These are phyloP conservation scores for Saccostrea glomerata DNA, from an alignment of 1,140 invertebrate genomes.

Conservation along the genomic window DNA sequence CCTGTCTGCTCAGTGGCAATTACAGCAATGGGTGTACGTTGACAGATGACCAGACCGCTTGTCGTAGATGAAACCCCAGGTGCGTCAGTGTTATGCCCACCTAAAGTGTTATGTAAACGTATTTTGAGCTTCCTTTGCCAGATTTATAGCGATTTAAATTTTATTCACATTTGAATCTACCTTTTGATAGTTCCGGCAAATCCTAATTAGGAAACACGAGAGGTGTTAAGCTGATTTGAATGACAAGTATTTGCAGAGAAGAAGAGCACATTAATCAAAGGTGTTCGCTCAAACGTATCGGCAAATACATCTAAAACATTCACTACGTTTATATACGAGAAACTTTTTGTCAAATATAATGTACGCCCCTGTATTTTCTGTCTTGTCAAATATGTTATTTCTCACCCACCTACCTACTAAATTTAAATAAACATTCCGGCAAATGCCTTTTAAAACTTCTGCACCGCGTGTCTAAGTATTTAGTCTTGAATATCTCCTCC, in stretches of 20 bases:
- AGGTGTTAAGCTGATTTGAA: slow-evolving; percentile 36
- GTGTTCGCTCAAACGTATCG: slow-evolving; percentile 28
- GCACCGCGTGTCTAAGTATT: not conserved
- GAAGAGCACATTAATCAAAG: slow-evolving; percentile 7
- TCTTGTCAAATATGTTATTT: not conserved
- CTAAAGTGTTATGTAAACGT: not conserved
- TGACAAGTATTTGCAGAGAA: slow-evolving; percentile 23
- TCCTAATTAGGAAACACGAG: slow-evolving; percentile 20
- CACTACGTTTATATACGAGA: not conserved
- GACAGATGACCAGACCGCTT: not conserved
- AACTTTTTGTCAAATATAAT: not conserved
- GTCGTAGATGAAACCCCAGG: not conserved
- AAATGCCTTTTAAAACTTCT: slow-evolving; percentile 5
- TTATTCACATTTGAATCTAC: slow-evolving; percentile 15
- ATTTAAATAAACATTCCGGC: slow-evolving; percentile 9
- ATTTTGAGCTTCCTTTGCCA: not conserved
- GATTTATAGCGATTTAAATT: not conserved
- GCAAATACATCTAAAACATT: slow-evolving; percentile 16
- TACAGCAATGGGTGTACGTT: not conserved
- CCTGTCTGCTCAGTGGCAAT: not conserved
- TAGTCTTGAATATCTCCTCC: not conserved
- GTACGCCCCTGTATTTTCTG: slow-evolving; percentile 7
- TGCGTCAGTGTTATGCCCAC: not conserved
- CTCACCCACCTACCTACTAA: slow-evolving; percentile 18
- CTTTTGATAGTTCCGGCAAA: not conserved